These are phyloP conservation scores for Dinocampus coccinellae DNA, from an alignment of 2,888 invertebrate genomes.

Conservation along the genomic window DNA sequence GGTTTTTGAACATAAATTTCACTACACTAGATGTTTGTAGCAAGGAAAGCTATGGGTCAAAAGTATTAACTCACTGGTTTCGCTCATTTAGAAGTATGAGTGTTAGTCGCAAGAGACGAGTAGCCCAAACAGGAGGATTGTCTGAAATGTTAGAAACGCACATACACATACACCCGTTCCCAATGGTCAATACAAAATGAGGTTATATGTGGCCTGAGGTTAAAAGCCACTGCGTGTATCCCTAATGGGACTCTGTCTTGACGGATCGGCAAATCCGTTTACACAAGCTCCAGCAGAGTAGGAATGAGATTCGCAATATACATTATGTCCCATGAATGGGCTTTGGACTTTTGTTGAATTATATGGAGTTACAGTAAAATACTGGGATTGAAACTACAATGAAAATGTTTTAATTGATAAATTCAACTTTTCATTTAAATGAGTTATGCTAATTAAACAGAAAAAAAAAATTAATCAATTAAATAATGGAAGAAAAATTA, in stretches of 20 bases:
- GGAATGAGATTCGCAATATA: neutral
- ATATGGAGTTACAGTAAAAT: neutral
- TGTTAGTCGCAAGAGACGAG: neutral
- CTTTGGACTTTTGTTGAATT: slow-evolving; percentile 6
- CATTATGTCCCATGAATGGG: neutral
- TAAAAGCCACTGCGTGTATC: slow-evolving; percentile 61
- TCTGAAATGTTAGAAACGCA: neutral
- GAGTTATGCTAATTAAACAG: neutral
- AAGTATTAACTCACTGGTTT: neutral
- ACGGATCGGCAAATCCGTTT: slow-evolving; percentile 43
- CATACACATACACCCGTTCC: neutral
- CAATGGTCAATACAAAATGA: neutral
- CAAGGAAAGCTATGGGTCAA: neutral
- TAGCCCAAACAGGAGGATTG: neutral
- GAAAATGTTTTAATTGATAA: neutral
- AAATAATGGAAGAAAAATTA: neutral
- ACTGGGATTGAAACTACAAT: neutral
- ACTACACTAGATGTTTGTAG: neutral
- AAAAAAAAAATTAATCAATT: neutral
- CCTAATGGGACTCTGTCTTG: slow-evolving; percentile 56
- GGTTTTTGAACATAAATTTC: neutral
- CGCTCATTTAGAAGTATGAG: neutral
- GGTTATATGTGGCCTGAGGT: slow-evolving; percentile 36
- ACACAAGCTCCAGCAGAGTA: slow-evolving; percentile 7
- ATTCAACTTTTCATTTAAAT: neutral